Evolutionary conservation across 1,140 invertebrate genomes (phyloP).

Genomic region (Cydia pomonella): DNA sequence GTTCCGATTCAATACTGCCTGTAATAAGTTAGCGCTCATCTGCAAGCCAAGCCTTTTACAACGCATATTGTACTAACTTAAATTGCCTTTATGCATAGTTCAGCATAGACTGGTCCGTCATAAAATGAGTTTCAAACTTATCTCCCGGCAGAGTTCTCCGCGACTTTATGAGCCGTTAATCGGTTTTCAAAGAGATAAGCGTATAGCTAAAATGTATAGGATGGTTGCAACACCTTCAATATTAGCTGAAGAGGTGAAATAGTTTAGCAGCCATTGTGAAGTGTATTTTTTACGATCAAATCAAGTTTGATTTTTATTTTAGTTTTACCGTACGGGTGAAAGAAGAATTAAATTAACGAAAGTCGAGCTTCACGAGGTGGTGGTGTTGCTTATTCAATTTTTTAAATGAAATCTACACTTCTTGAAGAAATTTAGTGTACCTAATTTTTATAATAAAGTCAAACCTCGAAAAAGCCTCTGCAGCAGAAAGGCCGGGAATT

Average conservation of each 20-base stretch:
- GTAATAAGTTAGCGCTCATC: slow-evolving; percentile 1
- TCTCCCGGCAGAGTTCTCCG: background rate
- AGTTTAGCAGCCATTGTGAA: no score
- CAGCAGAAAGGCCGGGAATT: no score
- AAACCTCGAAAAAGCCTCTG: no score
- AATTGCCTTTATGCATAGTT: slow-evolving; percentile 29
- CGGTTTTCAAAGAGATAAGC: slow-evolving; percentile 25
- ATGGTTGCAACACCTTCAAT: background rate
- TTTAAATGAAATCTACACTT: no score
- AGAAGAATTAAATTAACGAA: no score
- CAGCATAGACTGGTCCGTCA: slow-evolving; percentile 7
- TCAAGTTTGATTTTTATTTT: no score
- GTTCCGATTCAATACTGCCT: background rate
- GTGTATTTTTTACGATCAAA: no score
- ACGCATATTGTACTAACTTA: slow-evolving; percentile 22
- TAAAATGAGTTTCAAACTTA: slow-evolving; percentile 30
- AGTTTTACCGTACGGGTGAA: no score
- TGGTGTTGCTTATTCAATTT: no score
- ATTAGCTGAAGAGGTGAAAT: background rate
- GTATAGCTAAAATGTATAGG: slow-evolving; percentile 4
- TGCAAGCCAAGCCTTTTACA: slow-evolving; percentile 17
- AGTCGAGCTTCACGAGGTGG: no score
- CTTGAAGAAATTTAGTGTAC: no score
- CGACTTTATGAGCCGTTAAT: slow-evolving; percentile 21
- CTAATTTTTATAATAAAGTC: no score